Conservation (phyloP, 1,140 invertebrate genomes). For the Hylaeus volcanicus region DNA sequence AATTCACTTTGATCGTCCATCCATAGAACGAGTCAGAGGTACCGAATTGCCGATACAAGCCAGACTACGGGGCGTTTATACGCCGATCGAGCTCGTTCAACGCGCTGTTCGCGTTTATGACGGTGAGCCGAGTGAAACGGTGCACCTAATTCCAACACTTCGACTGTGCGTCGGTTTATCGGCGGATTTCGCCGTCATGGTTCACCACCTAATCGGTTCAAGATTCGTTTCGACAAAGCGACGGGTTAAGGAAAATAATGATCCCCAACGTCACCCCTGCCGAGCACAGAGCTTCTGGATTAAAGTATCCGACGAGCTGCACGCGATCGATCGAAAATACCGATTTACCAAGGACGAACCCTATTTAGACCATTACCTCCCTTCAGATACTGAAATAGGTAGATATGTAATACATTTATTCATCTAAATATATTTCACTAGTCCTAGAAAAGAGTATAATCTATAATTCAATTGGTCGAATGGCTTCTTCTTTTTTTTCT, state of each 20-base stretch:
- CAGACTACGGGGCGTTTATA: constrained; percentile 15
- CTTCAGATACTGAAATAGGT: background rate
- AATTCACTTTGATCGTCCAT: constrained; percentile 28
- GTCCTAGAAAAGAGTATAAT: too few species aligned
- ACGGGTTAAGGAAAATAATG: constrained; percentile 35
- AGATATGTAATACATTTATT: too few species aligned
- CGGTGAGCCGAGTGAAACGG: constrained; percentile 8
- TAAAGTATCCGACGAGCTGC: constrained; percentile 5
- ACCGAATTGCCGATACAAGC: constrained; percentile 7
- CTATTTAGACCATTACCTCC: background rate
- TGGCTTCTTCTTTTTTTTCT: too few species aligned
- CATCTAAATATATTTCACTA: too few species aligned
- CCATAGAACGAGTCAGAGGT: background rate
- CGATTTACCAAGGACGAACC: background rate
- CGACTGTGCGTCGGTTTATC: background rate
- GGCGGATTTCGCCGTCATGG: background rate
- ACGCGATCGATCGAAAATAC: constrained; percentile 19
- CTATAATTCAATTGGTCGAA: too few species aligned
- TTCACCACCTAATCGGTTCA: constrained; percentile 8
- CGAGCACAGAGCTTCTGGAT: constrained; percentile 9
- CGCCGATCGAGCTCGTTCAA: background rate
- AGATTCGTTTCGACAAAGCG: constrained; percentile 12
- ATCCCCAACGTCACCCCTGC: constrained; percentile 2
- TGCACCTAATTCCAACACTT: constrained; percentile 1
- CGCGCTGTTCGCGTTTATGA: constrained; percentile 26